A percentile compares a stretch with the other conserved stretches of the same genome.
Evolutionary conservation across 2,888 invertebrate species (phyloP).

Genomic region (Ennomos quercinarius): DNA sequence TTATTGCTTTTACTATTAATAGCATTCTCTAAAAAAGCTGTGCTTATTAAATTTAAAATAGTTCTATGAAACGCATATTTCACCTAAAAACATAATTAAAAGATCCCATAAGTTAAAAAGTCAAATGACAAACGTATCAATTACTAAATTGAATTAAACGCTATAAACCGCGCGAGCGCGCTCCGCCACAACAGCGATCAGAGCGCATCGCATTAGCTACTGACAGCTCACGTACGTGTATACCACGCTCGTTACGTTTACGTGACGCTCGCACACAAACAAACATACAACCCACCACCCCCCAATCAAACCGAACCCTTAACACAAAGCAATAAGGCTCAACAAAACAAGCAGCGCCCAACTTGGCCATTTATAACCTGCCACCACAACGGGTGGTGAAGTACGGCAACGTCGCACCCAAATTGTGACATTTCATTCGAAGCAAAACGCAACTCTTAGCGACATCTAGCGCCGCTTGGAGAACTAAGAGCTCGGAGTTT

Average conservation of each 20-base stretch:
- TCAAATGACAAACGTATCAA: constrained; percentile 80
- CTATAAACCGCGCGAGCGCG: constrained; percentile 77
- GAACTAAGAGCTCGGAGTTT: constrained; percentile 69
- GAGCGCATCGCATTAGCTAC: constrained; percentile 83
- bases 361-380: constrained; percentile 68
- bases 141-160: constrained; percentile 85
- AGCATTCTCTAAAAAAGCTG: not conserved
- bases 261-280: constrained; percentile 77
- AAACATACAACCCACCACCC: constrained; percentile 53
- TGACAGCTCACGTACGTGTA: constrained; percentile 80
- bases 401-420: constrained; percentile 84
- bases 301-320: constrained; percentile 57
- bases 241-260: constrained; percentile 81
- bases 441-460: constrained; percentile 68
- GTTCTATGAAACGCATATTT: not conserved
- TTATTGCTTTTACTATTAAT: not conserved
- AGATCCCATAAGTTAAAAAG: constrained; percentile 50
- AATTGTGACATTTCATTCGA: constrained; percentile 80
- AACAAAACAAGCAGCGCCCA: constrained; percentile 52
- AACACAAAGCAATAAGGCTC: constrained; percentile 50
- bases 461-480: constrained; percentile 71
- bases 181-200: constrained; percentile 80
- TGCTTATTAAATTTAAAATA: too few species aligned
- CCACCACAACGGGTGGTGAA: constrained; percentile 79
- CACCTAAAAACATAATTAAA: constrained; percentile 40